phyloP scores from a whole-genome alignment of 2,797 vertebrate genomes.

The Orestias chungarensis region DNA sequence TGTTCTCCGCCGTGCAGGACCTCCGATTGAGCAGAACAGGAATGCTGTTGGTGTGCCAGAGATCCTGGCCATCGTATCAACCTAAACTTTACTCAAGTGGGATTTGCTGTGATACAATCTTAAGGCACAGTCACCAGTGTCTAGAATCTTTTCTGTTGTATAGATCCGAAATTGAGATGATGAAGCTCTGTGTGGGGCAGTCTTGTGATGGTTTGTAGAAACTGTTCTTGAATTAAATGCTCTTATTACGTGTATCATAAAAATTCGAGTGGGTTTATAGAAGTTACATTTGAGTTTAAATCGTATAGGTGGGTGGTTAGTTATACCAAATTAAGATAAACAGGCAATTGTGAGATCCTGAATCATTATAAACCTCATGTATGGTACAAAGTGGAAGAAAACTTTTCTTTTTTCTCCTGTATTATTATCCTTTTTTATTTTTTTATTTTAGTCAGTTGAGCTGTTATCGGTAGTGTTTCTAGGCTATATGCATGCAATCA shows the following conservation, averaged over 20 bases:
- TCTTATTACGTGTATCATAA: neutral
- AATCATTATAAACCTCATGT: neutral
- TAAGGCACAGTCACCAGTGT: conserved; percentile 24
- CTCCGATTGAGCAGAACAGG: conserved; percentile 49
- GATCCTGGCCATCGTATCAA: conserved; percentile 41
- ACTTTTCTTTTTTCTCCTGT: too few species aligned
- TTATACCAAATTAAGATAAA: neutral
- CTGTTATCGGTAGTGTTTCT: neutral
- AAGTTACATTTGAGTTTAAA: too few species aligned
- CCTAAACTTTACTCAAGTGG: conserved; percentile 28
- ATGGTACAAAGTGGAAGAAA: neutral
- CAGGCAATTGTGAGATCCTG: neutral
- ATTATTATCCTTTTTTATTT: too few species aligned
- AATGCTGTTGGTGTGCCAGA: conserved; percentile 45
- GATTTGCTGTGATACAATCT: conserved; percentile 44
- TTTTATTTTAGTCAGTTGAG: neutral
- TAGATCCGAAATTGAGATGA: neutral
- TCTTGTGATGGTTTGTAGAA: neutral
- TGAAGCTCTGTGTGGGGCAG: neutral
- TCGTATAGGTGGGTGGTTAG: too few species aligned
- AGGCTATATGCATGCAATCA: too few species aligned
- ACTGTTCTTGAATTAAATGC: neutral
- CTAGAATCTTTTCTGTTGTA: conserved; percentile 18
- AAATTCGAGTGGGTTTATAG: neutral
- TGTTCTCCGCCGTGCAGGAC: conserved; percentile 55